These are phyloP conservation scores for Tetropium fuscum DNA, from an alignment of 2,888 invertebrate genomes.

Conservation along the genomic window DNA sequence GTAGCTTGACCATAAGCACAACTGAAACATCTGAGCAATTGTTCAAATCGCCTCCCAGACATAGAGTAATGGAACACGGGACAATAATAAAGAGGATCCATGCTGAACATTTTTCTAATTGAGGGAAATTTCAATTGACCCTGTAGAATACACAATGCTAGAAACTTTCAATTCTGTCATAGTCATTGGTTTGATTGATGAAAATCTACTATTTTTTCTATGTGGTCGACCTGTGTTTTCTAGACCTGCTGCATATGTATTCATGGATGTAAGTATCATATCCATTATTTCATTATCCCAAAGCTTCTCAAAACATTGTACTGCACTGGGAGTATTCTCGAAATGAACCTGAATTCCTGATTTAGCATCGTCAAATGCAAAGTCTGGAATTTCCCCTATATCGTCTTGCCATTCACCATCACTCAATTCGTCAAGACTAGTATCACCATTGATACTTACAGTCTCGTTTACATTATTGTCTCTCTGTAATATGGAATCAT, in stretches of 20 bases:
- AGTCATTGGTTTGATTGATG: constrained; percentile 12
- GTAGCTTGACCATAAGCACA: constrained; percentile 9
- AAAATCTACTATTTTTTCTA: constrained; percentile 14
- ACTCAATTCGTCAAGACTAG: too few relatives aligned
- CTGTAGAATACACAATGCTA: constrained; percentile 17
- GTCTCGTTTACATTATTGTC: too few relatives aligned
- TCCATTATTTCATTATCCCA: too few relatives aligned
- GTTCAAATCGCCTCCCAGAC: constrained; percentile 20
- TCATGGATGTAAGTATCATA: too few relatives aligned
- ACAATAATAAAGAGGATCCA: constrained; percentile 19
- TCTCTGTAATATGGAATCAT: too few relatives aligned
- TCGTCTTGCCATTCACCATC: too few relatives aligned
- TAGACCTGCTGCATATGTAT: constrained; percentile 14
- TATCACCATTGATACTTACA: too few relatives aligned
- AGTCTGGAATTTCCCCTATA: too few relatives aligned
- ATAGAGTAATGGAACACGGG: constrained; percentile 10
- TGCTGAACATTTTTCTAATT: constrained; percentile 20
- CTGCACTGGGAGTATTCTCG: too few relatives aligned
- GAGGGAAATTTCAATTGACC: constrained; percentile 21
- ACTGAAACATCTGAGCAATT: constrained; percentile 18
- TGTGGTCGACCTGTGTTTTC: constrained; percentile 13
- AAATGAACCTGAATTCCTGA: too few relatives aligned
- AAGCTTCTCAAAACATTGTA: too few relatives aligned
- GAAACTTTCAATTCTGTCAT: constrained; percentile 7
- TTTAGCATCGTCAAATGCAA: too few relatives aligned